Evolutionary conservation across 2,888 invertebrate genomes (phyloP).

Genomic region (Herminia tarsipennalis): DNA sequence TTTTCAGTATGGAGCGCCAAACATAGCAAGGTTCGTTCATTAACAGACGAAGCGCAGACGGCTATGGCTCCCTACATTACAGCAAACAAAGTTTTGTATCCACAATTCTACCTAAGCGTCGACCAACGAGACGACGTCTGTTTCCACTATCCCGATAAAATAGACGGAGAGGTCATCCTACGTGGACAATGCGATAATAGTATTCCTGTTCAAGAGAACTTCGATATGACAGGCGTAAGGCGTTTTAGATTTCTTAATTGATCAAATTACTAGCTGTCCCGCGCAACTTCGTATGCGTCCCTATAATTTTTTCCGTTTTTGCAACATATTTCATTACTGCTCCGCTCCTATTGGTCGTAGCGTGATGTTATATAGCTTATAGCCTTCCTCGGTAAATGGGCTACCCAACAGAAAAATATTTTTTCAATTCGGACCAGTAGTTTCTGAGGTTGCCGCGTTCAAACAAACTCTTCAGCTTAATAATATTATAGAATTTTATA

Average conservation of each 20-base stretch:
- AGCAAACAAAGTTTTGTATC: constrained; percentile 51
- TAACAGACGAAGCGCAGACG: constrained; percentile 47
- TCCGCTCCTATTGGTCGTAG: too few species aligned
- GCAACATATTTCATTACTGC: too few species aligned
- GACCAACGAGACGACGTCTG: constrained; percentile 62
- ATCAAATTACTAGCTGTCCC: too few species aligned
- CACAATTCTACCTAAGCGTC: constrained; percentile 57
- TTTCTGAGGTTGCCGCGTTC: too few species aligned
- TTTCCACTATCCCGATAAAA: constrained; percentile 68
- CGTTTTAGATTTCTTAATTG: not conserved
- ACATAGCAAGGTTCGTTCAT: constrained; percentile 59
- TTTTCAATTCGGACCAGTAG: too few species aligned
- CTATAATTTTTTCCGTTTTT: too few species aligned
- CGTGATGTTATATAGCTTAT: too few species aligned
- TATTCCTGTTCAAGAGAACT: constrained; percentile 59
- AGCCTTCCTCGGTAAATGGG: too few species aligned
- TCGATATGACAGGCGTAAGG: constrained; percentile 59
- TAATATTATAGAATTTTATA: too few species aligned
- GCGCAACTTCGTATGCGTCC: not conserved
- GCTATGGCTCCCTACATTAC: constrained; percentile 52
- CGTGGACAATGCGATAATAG: constrained; percentile 69
- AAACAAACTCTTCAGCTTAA: too few species aligned
- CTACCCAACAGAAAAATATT: too few species aligned
- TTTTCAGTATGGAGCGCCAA: constrained; percentile 74
- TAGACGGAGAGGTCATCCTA: constrained; percentile 58